A percentile compares a stretch with the other conserved stretches of the same genome.
These are phyloP conservation scores for Lysandra coridon DNA, from an alignment of 2,888 invertebrate genomes.

Conservation along the genomic window DNA sequence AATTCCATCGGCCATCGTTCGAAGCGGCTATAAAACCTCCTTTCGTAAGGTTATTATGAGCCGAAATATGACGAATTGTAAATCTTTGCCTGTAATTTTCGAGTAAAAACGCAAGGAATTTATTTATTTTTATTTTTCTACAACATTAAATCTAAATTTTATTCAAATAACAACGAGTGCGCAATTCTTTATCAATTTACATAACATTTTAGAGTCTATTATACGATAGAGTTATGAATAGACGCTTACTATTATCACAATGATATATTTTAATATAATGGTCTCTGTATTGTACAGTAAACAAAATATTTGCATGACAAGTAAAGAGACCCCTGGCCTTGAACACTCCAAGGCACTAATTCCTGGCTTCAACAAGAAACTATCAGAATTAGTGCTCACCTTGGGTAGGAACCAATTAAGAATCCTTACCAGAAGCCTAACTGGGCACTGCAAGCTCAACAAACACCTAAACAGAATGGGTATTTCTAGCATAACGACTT, in stretches of 20 bases:
- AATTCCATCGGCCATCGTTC: too few relatives aligned
- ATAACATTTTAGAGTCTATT: background rate
- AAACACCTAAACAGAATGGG: too few relatives aligned
- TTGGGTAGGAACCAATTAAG: too few relatives aligned
- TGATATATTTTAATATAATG: background rate
- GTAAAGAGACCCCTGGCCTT: too few relatives aligned
- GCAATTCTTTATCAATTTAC: background rate
- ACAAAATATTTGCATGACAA: background rate
- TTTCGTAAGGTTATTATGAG: background rate
- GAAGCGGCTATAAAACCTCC: background rate
- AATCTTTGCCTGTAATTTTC: background rate
- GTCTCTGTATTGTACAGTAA: background rate
- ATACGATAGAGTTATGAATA: too few relatives aligned
- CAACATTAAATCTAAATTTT: background rate
- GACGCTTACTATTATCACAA: background rate
- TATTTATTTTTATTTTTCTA: background rate
- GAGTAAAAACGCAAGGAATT: background rate
- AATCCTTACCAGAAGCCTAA: too few relatives aligned
- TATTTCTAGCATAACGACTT: too few relatives aligned
- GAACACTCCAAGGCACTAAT: too few relatives aligned
- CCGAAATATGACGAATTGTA: background rate
- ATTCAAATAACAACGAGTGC: background rate
- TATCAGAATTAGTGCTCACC: too few relatives aligned
- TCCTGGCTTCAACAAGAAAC: too few relatives aligned
- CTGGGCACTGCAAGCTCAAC: too few relatives aligned